Base-by-base conservation (phyloP, 1,140 invertebrate species). In the Philaenus spumarius region DNA sequence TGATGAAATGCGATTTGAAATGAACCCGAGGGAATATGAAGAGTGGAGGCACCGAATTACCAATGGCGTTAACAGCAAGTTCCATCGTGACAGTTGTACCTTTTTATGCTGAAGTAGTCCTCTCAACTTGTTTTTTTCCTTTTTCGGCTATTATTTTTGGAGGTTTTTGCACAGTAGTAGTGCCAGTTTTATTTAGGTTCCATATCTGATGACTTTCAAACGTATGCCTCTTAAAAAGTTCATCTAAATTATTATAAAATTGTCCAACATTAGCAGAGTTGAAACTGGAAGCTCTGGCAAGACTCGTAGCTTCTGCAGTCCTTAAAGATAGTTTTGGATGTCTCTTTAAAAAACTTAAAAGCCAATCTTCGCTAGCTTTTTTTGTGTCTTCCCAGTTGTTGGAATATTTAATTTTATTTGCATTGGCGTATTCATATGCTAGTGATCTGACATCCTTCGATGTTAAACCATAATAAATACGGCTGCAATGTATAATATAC, bases 121-220 rank as follows among this genome's bases (percentile, higher is more conserved):
- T 63, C 12, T 69, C 70, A 4, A 76, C 71, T 63, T 68, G 63
- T 59, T 72, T 76, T 55, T 48, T n/a, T 20, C n/a, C 35, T 40
- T 39, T 75, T 51, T 35, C 22, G 35, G 72, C 68, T 43, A 76
- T 63, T 43, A 77, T 64, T 64, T 72, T 74, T 12, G 67, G 68
- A 26, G 67, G 62, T 58, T 71, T 69, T 12, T 71, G 68, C 34
- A 77, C 75, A 15, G 75, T 76, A 22, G 67, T 72, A n/a, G 74
- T 59, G 37, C 69, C 73, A 6, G 68, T 76, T 64, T 76, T 70
- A 62, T 76, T 72, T 15, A 69, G 51, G 57, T 77, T 78, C 48
- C 56, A 73, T 35, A 76, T 70, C 55, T 68, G 40, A 42, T 63
- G 11, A 6, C 67, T 51, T 34, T 58, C 35, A 65, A 73, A 73